Conservation (phyloP, 2,113 vertebrate genomes). For the Sphaerodactylus townsendi region DNA sequence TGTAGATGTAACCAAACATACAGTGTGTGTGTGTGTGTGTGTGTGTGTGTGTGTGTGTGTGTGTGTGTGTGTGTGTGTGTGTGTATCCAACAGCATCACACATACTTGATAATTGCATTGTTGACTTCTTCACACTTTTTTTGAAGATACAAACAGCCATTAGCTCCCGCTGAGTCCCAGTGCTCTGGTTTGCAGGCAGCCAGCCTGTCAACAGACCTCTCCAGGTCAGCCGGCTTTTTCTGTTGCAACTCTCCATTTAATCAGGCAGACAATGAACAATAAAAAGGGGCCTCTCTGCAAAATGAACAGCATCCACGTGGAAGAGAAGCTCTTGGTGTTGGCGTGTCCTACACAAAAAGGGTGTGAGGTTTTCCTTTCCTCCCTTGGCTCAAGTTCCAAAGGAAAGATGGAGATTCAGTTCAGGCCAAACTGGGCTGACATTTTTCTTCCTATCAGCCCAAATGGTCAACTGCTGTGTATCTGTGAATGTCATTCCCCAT, state of each 20-base stretch:
- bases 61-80: too few species aligned
- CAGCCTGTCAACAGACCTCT: slow-evolving; percentile 19
- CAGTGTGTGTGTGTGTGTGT: too few species aligned
- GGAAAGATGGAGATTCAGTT: background rate
- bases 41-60: too few species aligned
- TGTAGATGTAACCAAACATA: too few species aligned
- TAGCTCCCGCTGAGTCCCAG: slow-evolving; percentile 34
- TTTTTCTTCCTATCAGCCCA: background rate
- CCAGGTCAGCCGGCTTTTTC: background rate
- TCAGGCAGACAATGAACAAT: slow-evolving; percentile 29
- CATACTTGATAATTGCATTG: slow-evolving; percentile 56
- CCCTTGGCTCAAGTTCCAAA: background rate
- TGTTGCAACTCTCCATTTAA: background rate
- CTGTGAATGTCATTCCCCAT: background rate
- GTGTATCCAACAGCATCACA: too few species aligned
- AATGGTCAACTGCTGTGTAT: slow-evolving; percentile 2
- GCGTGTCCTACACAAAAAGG: background rate
- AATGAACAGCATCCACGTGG: background rate
- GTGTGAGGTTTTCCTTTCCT: background rate
- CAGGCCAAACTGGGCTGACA: background rate
- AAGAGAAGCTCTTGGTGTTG: background rate
- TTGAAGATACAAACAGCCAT: slow-evolving; percentile 55
- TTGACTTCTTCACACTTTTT: slow-evolving; percentile 50
- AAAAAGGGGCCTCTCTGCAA: background rate
- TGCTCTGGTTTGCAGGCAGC: background rate